Conservation (phyloP, 2,888 invertebrate species). For the Erebia ligea region DNA sequence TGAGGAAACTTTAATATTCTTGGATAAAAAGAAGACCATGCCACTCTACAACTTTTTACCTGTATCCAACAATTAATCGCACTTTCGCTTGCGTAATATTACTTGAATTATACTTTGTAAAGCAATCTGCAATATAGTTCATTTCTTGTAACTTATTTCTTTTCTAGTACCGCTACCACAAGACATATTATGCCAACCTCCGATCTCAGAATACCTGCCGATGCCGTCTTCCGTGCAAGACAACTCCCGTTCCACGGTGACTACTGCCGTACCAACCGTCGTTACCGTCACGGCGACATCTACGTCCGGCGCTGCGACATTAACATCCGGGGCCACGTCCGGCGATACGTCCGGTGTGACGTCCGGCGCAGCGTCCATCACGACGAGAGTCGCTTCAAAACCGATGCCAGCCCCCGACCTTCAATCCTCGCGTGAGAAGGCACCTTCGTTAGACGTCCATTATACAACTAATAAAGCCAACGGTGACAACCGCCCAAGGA, state of each 20-base stretch:
- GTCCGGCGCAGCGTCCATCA: slow-evolving; percentile 35
- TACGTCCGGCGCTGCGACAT: slow-evolving; percentile 35
- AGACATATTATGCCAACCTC: slow-evolving; percentile 2
- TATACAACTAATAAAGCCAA: slow-evolving; percentile 52
- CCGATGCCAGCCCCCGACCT: slow-evolving; percentile 31
- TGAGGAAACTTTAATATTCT: too few species aligned
- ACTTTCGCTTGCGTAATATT: too few species aligned
- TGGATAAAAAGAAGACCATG: too few species aligned
- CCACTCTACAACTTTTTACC: too few species aligned
- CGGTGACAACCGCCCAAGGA: slow-evolving; percentile 67
- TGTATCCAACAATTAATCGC: too few species aligned
- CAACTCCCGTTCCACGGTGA: slow-evolving; percentile 1
- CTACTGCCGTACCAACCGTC: not conserved
- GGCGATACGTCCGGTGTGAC: slow-evolving; percentile 18
- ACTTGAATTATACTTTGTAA: too few species aligned
- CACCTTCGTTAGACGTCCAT: slow-evolving; percentile 46
- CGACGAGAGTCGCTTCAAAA: slow-evolving; percentile 7
- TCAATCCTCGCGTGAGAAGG: slow-evolving; percentile 27
- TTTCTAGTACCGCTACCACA: not conserved
- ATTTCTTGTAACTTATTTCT: not conserved
- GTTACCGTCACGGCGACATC: slow-evolving; percentile 5
- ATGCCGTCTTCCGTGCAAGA: slow-evolving; percentile 43
- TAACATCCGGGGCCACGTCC: slow-evolving; percentile 44
- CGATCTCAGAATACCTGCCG: slow-evolving; percentile 32
- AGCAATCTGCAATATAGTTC: too few species aligned